Conservation (phyloP, 2,113 vertebrate genomes). For the Carettochelys insculpta region DNA sequence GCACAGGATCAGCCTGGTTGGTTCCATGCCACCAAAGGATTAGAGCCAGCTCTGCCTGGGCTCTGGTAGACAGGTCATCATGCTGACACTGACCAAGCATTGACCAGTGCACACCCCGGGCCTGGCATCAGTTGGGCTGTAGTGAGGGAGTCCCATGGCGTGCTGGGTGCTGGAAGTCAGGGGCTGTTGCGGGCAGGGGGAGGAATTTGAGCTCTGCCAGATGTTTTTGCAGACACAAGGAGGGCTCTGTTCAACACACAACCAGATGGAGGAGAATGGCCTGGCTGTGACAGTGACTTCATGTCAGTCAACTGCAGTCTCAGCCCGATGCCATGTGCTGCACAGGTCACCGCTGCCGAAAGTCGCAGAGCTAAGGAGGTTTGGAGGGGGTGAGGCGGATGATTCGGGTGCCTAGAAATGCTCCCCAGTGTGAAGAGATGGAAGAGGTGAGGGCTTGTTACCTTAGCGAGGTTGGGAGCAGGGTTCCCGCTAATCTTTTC, state of each 20-base stretch:
- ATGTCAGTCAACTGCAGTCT: background rate
- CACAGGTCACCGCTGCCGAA: background rate
- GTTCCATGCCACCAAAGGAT: background rate
- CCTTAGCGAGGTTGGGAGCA: background rate
- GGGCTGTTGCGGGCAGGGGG: background rate
- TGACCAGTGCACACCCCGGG: background rate
- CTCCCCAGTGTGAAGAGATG: background rate
- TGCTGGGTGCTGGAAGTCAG: background rate
- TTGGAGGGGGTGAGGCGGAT: background rate
- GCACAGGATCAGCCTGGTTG: background rate
- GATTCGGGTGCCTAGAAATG: background rate
- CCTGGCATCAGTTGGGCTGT: background rate
- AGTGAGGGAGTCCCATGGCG: background rate
- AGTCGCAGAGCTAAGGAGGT: background rate
- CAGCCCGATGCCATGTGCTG: background rate
- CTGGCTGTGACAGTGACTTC: background rate
- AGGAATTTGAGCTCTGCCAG: background rate
- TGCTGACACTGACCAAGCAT: no score
- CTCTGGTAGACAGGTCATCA: no score
- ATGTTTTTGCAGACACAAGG: background rate
- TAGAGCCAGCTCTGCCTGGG: background rate
- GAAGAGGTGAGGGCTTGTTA: background rate
- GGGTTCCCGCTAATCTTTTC: no score
- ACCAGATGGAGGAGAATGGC: background rate
- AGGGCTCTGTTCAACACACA: background rate